Conservation (phyloP, 2,797 vertebrate genomes). For the Triplophysa bombifrons region DNA sequence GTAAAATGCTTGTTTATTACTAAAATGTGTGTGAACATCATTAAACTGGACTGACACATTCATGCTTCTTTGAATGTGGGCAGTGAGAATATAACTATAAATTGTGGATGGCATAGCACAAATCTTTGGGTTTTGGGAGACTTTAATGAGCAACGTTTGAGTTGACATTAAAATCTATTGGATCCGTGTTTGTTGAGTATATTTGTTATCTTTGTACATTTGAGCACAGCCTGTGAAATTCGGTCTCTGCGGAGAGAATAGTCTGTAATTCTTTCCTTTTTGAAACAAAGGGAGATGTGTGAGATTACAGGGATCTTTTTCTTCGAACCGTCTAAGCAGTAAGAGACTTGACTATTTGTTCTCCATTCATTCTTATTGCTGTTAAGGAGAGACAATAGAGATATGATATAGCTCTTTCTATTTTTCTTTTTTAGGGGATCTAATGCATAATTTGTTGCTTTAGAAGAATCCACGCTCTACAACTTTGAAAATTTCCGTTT, state of each 20-base stretch:
- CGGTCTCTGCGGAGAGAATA: too few relatives aligned
- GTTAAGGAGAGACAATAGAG: neutral
- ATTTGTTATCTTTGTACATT: neutral
- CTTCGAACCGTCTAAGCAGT: neutral
- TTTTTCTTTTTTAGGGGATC: neutral
- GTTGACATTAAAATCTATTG: neutral
- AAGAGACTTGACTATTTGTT: too few relatives aligned
- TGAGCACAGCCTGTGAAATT: neutral
- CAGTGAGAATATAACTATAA: neutral
- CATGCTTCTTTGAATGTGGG: neutral
- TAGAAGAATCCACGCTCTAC: neutral
- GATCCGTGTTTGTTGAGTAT: neutral
- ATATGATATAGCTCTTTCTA: neutral
- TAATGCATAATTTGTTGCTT: slow-evolving; percentile 1
- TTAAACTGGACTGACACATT: neutral
- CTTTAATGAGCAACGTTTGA: neutral
- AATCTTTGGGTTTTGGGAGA: neutral
- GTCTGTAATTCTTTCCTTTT: too few relatives aligned
- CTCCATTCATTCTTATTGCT: neutral
- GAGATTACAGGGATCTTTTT: neutral
- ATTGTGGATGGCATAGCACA: slow-evolving; percentile 9
- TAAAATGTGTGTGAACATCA: neutral
- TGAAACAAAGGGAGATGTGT: neutral
- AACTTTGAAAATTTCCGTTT: neutral
- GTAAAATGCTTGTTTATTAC: neutral